phyloP scores from a whole-genome alignment of 2,113 vertebrate species.

The Muntiacus muntjak region DNA sequence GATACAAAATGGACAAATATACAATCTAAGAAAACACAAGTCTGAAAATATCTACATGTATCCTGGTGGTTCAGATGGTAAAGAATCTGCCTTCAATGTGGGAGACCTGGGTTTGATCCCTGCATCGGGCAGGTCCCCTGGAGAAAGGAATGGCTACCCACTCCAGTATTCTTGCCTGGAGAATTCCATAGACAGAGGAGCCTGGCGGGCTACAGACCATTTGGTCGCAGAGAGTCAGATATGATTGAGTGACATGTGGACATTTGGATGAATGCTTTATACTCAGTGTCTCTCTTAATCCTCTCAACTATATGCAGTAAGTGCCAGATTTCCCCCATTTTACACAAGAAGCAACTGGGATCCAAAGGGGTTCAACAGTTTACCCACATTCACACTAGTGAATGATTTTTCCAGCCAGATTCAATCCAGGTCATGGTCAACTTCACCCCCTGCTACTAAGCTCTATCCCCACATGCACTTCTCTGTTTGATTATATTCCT shows the following conservation, averaged over 20 bases:
- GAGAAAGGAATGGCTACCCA: background rate
- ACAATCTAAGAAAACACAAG: background rate
- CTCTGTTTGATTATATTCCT: background rate
- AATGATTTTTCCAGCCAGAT: background rate
- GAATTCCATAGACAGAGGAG: background rate
- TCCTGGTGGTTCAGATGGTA: background rate
- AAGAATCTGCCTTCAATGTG: background rate
- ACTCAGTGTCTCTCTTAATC: background rate
- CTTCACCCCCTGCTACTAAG: too few species aligned
- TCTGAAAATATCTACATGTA: background rate
- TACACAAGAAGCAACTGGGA: background rate
- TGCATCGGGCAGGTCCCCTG: background rate
- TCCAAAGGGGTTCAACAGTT: background rate
- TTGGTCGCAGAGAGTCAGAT: background rate
- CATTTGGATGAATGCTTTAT: background rate
- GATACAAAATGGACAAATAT: background rate
- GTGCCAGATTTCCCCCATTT: background rate
- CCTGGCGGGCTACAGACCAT: background rate
- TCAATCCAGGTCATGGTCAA: background rate
- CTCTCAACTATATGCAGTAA: background rate
- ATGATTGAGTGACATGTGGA: background rate
- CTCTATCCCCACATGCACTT: background rate
- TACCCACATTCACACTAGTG: background rate
- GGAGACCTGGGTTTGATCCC: background rate
- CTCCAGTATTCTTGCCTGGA: background rate